phyloP scores from a whole-genome alignment of 2,113 vertebrate genomes.

The Myxocyprinus asiaticus region DNA sequence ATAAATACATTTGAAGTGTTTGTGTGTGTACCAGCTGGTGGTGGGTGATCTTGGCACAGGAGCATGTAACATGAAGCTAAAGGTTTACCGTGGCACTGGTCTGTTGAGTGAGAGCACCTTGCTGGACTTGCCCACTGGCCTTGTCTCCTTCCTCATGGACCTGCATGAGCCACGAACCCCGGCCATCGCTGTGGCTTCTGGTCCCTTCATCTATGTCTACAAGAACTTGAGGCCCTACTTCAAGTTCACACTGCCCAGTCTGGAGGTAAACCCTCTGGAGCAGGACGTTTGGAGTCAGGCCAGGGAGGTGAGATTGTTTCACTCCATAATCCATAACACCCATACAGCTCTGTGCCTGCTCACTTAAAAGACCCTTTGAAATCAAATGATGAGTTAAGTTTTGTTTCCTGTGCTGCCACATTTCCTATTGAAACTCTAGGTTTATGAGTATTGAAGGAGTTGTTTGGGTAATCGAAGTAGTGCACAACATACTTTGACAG shows the following conservation, averaged over 20 bases:
- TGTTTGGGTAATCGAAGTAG: too few species aligned
- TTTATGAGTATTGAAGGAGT: too few species aligned
- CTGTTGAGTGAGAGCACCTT: slow-evolving; percentile 81
- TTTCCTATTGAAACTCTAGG: too few species aligned
- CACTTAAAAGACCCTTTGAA: too few species aligned
- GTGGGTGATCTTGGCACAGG: slow-evolving; percentile 82
- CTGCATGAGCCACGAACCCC: slow-evolving; percentile 83
- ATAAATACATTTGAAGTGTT: background rate
- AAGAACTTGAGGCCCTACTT: slow-evolving; percentile 91
- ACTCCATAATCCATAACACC: background rate
- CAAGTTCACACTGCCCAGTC: slow-evolving; percentile 83
- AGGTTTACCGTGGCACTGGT: slow-evolving; percentile 83
- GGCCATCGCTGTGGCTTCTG: slow-evolving; percentile 84
- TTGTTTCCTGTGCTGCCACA: too few species aligned
- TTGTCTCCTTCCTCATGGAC: slow-evolving; percentile 85
- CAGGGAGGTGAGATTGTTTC: slow-evolving; percentile 71
- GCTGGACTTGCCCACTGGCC: slow-evolving; percentile 80
- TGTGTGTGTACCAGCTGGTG: slow-evolving; percentile 70
- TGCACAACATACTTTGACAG: too few species aligned
- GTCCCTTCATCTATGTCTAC: slow-evolving; percentile 88
- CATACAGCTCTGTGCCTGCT: background rate
- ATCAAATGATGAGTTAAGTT: too few species aligned
- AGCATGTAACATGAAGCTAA: slow-evolving; percentile 79
- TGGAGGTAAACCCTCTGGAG: slow-evolving; percentile 82
- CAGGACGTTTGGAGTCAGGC: slow-evolving; percentile 82